phyloP scores from a whole-genome alignment of 2,888 invertebrate species.

The Oasisia sp. region DNA sequence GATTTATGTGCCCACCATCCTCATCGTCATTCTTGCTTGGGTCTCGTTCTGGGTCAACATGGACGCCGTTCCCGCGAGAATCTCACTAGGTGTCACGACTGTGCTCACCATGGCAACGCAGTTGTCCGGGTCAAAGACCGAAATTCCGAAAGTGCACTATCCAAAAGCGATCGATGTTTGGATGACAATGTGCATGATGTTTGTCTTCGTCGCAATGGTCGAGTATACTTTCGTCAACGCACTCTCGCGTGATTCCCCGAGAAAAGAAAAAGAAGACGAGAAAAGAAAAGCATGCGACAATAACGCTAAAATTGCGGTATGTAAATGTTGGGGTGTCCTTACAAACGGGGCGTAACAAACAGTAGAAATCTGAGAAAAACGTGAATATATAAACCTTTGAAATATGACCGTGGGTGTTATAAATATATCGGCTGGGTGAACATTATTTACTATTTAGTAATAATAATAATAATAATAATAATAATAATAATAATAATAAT shows the following conservation, averaged over 20 bases:
- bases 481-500: no score
- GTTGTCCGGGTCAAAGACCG: constrained; percentile 28
- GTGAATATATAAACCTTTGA: no score
- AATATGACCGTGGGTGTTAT: no score
- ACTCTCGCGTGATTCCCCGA: constrained; percentile 14
- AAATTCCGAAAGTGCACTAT: constrained; percentile 38
- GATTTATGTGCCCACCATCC: constrained; percentile 39
- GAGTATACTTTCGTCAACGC: constrained; percentile 39
- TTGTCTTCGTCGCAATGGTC: constrained; percentile 35
- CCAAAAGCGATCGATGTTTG: constrained; percentile 38
- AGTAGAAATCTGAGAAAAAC: no score
- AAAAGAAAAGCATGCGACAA: not conserved
- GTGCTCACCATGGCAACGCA: constrained; percentile 39
- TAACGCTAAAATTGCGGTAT: not conserved
- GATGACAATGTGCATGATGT: constrained; percentile 37
- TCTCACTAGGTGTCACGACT: constrained; percentile 40
- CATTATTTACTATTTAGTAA: no score
- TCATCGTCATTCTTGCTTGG: constrained; percentile 42
- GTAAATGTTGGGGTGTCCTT: not conserved
- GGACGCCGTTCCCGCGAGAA: constrained; percentile 42
- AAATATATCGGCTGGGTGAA: no score
- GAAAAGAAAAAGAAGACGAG: not conserved
- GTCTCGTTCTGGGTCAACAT: constrained; percentile 43
- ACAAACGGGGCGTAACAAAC: no score
- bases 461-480: no score